Conservation (phyloP, 92 coral and sea anemone species). For the Pocillopora meandrina region DNA sequence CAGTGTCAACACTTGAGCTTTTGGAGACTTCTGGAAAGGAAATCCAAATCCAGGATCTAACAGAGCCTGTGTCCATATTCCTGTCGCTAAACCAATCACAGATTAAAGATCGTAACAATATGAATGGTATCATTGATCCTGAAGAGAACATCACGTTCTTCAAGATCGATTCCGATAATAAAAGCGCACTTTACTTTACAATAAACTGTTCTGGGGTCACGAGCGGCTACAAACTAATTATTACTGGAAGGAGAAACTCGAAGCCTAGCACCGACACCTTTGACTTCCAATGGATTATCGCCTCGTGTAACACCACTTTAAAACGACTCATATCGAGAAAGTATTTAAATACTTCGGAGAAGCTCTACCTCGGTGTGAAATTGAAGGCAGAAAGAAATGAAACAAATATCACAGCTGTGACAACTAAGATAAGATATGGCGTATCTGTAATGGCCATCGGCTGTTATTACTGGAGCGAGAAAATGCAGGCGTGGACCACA, state of each 20-base stretch:
- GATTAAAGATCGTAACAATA: constrained; percentile 8
- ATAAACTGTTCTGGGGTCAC: constrained; percentile 41
- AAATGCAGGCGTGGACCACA: constrained; percentile 56
- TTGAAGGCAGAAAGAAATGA: constrained; percentile 11
- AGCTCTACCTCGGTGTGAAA: constrained; percentile 54
- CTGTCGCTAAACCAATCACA: constrained; percentile 47
- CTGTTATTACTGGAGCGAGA: constrained; percentile 80
- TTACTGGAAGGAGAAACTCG: constrained; percentile 28
- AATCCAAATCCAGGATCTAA: constrained; percentile 58
- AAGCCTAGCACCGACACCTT: constrained; percentile 35
- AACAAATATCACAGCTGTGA: constrained; percentile 26
- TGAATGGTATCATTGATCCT: constrained; percentile 31
- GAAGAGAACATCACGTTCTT: constrained; percentile 34
- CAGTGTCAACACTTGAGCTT: constrained; percentile 73
- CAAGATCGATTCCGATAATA: constrained; percentile 22
- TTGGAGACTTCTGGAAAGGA: constrained; percentile 58
- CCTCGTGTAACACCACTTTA: constrained; percentile 41
- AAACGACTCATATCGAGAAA: constrained; percentile 42
- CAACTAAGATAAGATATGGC: constrained; percentile 35
- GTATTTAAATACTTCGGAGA: constrained; percentile 42
- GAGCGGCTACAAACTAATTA: constrained; percentile 20
- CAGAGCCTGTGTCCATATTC: constrained; percentile 73
- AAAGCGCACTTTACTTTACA: constrained; percentile 30
- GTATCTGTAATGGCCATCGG: constrained; percentile 53
- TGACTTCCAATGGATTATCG: constrained; percentile 49